phyloP scores from a whole-genome alignment of 2,797 vertebrate species.

The Gallinago stenura region DNA sequence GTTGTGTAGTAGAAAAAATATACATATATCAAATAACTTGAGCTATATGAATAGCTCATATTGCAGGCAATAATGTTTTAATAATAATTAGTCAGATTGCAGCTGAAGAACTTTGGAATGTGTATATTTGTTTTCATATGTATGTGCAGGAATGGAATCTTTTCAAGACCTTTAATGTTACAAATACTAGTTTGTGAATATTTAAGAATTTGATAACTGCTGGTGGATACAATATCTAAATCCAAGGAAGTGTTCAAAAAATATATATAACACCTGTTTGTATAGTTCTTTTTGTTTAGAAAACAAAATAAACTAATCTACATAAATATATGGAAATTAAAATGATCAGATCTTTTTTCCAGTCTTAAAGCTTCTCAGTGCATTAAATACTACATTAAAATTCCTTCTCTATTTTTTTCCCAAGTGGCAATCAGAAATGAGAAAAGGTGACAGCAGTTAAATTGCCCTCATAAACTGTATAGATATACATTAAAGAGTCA shows the following conservation, averaged over 20 bases:
- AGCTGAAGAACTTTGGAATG: not conserved
- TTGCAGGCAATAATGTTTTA: not conserved
- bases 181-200: not conserved
- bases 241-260: not conserved
- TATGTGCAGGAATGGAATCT: not conserved
- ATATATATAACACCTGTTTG: not conserved
- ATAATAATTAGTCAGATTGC: not conserved
- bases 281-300: not conserved
- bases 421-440: not conserved
- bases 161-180: not conserved
- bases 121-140: not conserved
- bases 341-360: not conserved
- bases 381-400: not conserved
- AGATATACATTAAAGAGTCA: not conserved
- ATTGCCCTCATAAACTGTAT: not conserved
- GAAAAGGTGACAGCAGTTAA: not conserved
- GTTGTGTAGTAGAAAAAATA: not conserved
- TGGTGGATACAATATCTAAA: not conserved
- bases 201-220: not conserved
- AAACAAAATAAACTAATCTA: not conserved
- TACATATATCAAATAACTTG: not conserved
- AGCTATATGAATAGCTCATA: not conserved
- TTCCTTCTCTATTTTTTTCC: not conserved
- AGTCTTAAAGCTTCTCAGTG: not conserved
- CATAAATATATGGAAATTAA: not conserved